Percentiles rank a stretch among this genome's conserved stretches.
Evolutionary conservation across 2,888 invertebrate species (phyloP).

Genomic region (Acronicta alni): DNA sequence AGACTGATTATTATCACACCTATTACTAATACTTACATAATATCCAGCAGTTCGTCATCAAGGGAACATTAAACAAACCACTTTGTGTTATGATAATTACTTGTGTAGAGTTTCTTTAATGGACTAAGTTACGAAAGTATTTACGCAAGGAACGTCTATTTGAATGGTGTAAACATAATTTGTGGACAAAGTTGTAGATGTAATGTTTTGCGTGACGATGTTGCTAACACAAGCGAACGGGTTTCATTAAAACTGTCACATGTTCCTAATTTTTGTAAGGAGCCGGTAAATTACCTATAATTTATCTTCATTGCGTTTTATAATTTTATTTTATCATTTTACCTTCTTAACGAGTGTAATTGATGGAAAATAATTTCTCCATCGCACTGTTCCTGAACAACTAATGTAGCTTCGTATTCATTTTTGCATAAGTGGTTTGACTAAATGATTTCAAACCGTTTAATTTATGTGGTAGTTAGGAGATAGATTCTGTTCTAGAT

Average conservation of each 20-base stretch:
- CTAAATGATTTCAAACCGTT: too few relatives aligned
- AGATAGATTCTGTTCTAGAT: too few relatives aligned
- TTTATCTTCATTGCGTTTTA: too few relatives aligned
- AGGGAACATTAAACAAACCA: constrained; percentile 75
- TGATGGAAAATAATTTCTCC: too few relatives aligned
- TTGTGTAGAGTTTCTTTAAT: constrained; percentile 82
- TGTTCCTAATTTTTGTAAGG: constrained; percentile 60
- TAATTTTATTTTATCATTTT: too few relatives aligned
- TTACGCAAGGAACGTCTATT: constrained; percentile 82
- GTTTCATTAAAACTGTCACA: constrained; percentile 80
- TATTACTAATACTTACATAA: constrained; percentile 55
- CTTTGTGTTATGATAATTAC: constrained; percentile 82
- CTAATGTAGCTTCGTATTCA: too few relatives aligned
- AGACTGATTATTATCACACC: constrained; percentile 50
- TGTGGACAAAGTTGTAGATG: constrained; percentile 82
- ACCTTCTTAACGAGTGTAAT: too few relatives aligned
- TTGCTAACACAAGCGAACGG: constrained; percentile 73
- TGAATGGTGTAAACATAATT: constrained; percentile 86
- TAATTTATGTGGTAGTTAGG: too few relatives aligned
- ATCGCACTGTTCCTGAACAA: too few relatives aligned
- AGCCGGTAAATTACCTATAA: constrained; percentile 28
- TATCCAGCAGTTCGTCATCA: constrained; percentile 67
- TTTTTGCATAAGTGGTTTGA: too few relatives aligned
- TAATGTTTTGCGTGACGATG: constrained; percentile 79
- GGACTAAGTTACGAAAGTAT: constrained; percentile 84